Percentiles rank a stretch among this genome's conserved stretches.
phyloP scores from a whole-genome alignment of 2,888 invertebrate genomes.

The Perdita meconis region DNA sequence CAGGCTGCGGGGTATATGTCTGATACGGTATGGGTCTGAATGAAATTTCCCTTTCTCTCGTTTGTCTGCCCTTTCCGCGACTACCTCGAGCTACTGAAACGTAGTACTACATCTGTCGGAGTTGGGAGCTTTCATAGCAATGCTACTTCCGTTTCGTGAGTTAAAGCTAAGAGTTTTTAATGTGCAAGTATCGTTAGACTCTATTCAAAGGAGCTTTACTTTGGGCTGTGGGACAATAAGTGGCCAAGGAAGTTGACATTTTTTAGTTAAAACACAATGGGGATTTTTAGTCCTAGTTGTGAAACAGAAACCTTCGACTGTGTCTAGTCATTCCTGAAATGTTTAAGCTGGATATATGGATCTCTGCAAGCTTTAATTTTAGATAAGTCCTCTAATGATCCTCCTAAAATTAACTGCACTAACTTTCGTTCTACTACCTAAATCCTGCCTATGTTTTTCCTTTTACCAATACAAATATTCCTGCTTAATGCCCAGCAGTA shows the following conservation, averaged over 20 bases:
- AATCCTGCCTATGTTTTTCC: neutral
- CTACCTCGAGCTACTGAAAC: neutral
- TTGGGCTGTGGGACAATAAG: neutral
- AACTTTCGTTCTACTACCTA: neutral
- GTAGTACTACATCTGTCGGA: neutral
- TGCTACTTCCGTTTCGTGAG: neutral
- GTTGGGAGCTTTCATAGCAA: neutral
- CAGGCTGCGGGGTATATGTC: neutral
- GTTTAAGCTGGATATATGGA: neutral
- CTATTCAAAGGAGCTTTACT: neutral
- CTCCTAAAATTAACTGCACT: too few species aligned
- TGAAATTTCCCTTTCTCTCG: neutral
- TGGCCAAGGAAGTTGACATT: neutral
- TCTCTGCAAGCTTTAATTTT: neutral
- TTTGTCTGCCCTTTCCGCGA: neutral
- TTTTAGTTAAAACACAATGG: neutral
- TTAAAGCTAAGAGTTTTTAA: constrained; percentile 4
- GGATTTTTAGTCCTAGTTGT: too few species aligned
- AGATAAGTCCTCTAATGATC: neutral
- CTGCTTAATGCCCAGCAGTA: constrained; percentile 46
- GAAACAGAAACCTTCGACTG: too few species aligned
- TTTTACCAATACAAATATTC: neutral
- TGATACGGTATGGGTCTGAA: neutral
- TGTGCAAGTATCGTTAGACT: neutral
- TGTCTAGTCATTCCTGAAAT: neutral